Evolutionary conservation across 2,888 invertebrate species (phyloP).

Genomic region (Copidosoma aretas): DNA sequence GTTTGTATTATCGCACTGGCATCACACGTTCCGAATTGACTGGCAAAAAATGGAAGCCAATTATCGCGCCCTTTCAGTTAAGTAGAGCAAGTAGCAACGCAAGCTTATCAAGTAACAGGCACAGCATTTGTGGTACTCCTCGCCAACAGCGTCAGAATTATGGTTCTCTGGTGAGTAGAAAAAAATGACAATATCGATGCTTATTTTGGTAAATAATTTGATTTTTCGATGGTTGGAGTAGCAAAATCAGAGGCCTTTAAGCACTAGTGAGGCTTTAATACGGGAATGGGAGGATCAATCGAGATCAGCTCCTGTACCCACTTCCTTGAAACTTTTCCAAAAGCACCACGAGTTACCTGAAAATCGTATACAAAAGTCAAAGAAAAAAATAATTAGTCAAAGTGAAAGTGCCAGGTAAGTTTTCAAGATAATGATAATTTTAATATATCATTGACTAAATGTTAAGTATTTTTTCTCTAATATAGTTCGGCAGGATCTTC

Average conservation of each 20-base stretch:
- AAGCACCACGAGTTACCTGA: slow-evolving; percentile 49
- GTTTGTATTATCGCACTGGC: slow-evolving; percentile 81
- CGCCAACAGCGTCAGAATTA: slow-evolving; percentile 68
- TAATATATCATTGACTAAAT: slow-evolving; percentile 19
- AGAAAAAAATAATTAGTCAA: slow-evolving; percentile 54
- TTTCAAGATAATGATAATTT: slow-evolving; percentile 4
- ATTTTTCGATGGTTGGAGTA: slow-evolving; percentile 13
- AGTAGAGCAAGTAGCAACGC: slow-evolving; percentile 83
- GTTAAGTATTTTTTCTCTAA: neutral
- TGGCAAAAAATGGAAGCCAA: slow-evolving; percentile 85
- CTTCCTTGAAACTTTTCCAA: slow-evolving; percentile 66
- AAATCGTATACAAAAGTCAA: slow-evolving; percentile 52
- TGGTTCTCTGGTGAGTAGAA: slow-evolving; percentile 65
- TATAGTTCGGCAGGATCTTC: slow-evolving; percentile 52
- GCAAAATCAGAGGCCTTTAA: slow-evolving; percentile 61
- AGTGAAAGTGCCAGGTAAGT: slow-evolving; percentile 54
- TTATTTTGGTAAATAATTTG: slow-evolving; percentile 52
- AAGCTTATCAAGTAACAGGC: slow-evolving; percentile 65
- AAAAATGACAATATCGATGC: slow-evolving; percentile 3
- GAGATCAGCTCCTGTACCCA: slow-evolving; percentile 76
- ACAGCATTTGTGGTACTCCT: slow-evolving; percentile 59
- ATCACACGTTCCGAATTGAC: slow-evolving; percentile 78
- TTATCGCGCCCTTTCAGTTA: slow-evolving; percentile 82
- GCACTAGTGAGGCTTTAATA: slow-evolving; percentile 66
- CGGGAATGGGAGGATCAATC: slow-evolving; percentile 76